Base-by-base conservation (phyloP, 1,140 invertebrate genomes). In the Maconellicoccus hirsutus region DNA sequence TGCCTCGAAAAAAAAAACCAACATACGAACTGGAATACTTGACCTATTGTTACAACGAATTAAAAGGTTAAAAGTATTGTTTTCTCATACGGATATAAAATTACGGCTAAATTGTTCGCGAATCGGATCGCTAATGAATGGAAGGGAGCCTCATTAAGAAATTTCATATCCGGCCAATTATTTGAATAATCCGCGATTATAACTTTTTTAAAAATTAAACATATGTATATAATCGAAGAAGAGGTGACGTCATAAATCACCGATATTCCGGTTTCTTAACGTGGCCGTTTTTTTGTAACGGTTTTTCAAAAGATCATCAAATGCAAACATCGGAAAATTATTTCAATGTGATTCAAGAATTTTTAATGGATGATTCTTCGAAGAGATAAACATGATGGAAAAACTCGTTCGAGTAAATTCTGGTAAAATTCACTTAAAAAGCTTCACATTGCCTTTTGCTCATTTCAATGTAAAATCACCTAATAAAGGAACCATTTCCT, bases 101-200 rank as follows among this genome's bases (percentile, higher is more conserved):
- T 52, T 52, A 52, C 16, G 2, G n/a, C 12, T 52, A 19, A 52
- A 16, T 52, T 52, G 12, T 52, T 52, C 42, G n/a, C 10, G 16
- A 52, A 52, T 16, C 16, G n/a, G 42, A 52, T 19, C 42, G 16
- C 42, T 4, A 52, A 52, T 19, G 42, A 52, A 52, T 19, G 42
- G n/a, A 4, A 3, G n/a, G n/a, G n/a, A 16, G 42, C n/a, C 42
- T 52, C 10, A 52, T 52, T 52, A 52, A 52, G n/a, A 52, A 52
- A 52, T 52, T 52, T 52, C 42, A 52, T 52, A 52, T 52, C 42
- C 42, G 42, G 42, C 42, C 42, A 52, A 52, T 52, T 52, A 52
- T 19, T 16, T 3, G 42, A 6, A 16, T 52, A 6, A 52, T 52
- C 3, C 10, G 16, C n/a, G 10, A 52, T 19, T 19, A 52, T 52